These are phyloP conservation scores for Tringa solitaria DNA, from an alignment of 2,113 vertebrate species.

Conservation along the genomic window DNA sequence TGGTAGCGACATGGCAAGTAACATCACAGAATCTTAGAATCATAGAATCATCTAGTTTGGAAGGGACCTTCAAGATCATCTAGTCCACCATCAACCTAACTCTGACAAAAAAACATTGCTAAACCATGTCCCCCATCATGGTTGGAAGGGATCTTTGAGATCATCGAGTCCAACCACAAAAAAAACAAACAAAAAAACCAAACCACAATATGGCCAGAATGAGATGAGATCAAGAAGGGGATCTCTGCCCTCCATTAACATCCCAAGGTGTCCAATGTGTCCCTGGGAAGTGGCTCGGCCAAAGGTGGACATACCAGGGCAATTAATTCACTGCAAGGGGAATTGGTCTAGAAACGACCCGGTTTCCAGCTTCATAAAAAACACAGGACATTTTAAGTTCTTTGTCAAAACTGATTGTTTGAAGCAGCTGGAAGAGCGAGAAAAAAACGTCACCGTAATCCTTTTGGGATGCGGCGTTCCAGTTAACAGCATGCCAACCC, in stretches of 20 bases:
- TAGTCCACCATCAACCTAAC: too few relatives aligned
- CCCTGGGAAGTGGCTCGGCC: not conserved
- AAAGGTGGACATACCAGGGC: not conserved
- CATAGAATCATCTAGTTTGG: too few relatives aligned
- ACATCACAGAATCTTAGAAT: too few relatives aligned
- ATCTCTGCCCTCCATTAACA: not conserved
- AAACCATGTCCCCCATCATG: too few relatives aligned
- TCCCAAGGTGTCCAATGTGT: not conserved
- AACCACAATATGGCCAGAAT: not conserved
- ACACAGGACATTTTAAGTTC: not conserved
- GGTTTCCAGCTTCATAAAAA: not conserved
- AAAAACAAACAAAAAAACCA: too few relatives aligned
- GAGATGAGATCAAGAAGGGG: not conserved
- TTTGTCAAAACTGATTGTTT: not conserved
- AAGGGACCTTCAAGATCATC: too few relatives aligned
- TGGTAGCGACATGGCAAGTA: not conserved
- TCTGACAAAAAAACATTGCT: too few relatives aligned
- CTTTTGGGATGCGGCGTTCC: not conserved
- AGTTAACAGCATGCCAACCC: not conserved
- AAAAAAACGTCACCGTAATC: not conserved
- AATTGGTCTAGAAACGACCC: not conserved
- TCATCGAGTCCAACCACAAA: too few relatives aligned
- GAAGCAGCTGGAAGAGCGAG: not conserved
- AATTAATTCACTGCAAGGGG: not conserved
- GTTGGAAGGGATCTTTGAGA: too few relatives aligned